Base-by-base conservation (phyloP, 92 coral and sea anemone genomes). In the Umimayanthus kanabou region DNA sequence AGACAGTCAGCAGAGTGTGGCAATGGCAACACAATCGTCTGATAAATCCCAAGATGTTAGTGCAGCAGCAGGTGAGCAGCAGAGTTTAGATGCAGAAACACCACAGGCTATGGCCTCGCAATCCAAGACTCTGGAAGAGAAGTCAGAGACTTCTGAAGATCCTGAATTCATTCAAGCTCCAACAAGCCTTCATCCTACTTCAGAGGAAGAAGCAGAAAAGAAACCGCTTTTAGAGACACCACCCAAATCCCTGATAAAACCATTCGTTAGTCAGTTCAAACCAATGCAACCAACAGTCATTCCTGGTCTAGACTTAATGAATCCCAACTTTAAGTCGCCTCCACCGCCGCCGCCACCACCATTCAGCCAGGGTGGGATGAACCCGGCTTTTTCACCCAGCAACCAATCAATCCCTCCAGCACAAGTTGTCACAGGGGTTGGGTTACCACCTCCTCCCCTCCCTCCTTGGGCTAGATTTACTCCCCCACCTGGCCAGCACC, bases 401-500 rank as follows among this genome's bases (percentile, higher is more conserved):
- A 20, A 9, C 10, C 47, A 33, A 4, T 73, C 78, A 39, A 22
- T 15, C 43, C 78, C 47, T 37, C 85, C 57, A 81, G 47, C 49
- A n/a, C 53, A n/a, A 39, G 22, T 18, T 71, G 61, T 37, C 13
- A 9, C 50, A 7, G 30, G 42, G 79, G 11, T 4, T 18, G n/a
- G 64, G 11, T 83, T 83, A 16, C 87, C 65, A 3, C 87, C 77
- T 26, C 87, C 87, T 42, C 87, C 87, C 67, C 49, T 83, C 2
- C 87, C 87, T 78, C 87, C 87, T 69, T 83, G 87, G 87, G 78
- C 87, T 29, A 71, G 87, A 57, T 83, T 83, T 70, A 26, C 77
- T 40, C 66, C 78, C 64, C 53, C 87, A 3, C 87, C 87, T 83
- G 78, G 77, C 70, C 87, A 83, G 79, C 87, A 30, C 67, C 77